Evolutionary conservation across 2,888 invertebrate genomes (phyloP).

Genomic region (Meloe dianella): DNA sequence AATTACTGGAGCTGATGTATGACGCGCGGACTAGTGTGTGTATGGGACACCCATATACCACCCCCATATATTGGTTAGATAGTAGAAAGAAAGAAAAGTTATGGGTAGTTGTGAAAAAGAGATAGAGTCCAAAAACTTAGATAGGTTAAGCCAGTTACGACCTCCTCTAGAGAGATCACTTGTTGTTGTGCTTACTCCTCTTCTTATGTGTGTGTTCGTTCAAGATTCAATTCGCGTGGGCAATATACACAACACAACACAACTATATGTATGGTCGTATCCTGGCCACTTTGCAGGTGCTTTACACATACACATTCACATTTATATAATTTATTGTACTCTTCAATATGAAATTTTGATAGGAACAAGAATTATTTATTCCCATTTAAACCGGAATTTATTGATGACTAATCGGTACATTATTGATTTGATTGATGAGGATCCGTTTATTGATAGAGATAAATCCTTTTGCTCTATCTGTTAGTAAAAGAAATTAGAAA

Average conservation of each 20-base stretch:
- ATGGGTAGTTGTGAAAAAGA: not conserved
- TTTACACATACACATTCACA: conserved; percentile 11
- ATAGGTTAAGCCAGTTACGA: not conserved
- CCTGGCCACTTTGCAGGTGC: conserved; percentile 12
- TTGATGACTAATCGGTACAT: conserved; percentile 2
- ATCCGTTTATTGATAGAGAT: not conserved
- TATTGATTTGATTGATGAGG: not conserved
- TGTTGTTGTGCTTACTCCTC: not conserved
- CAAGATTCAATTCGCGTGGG: conserved; percentile 12
- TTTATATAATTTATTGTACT: conserved; percentile 4
- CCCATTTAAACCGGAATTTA: not conserved
- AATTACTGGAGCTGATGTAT: conserved; percentile 54
- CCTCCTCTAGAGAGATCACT: conserved; percentile 7
- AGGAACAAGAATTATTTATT: conserved; percentile 2
- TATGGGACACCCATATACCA: conserved; percentile 39
- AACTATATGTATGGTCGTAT: conserved; percentile 11
- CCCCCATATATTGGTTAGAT: conserved; percentile 38
- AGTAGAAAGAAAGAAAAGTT: not conserved
- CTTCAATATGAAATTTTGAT: not conserved
- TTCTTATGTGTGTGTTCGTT: not conserved
- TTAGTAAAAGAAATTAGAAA: not conserved
- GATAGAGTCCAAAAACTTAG: not conserved
- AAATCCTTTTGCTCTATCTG: not conserved
- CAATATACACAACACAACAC: conserved; percentile 7
- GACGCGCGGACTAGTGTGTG: conserved; percentile 45